Base-by-base conservation (phyloP, 2,797 vertebrate genomes). In the Helicolenus hilgendorfi region DNA sequence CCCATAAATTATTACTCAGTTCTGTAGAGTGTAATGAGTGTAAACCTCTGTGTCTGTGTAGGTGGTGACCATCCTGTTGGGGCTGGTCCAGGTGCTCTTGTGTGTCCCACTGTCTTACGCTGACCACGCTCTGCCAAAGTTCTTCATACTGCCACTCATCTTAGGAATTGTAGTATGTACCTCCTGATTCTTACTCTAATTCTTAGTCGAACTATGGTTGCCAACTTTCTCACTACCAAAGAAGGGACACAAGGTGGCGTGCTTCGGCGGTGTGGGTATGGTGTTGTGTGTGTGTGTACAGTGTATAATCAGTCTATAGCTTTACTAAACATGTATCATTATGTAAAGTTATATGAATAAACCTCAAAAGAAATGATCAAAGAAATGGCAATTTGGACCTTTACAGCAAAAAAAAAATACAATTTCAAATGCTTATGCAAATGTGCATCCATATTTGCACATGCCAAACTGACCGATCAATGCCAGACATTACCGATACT, bases 1-100 rank as follows among this genome's bases (percentile, higher is more conserved):
- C 2, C 11, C 0, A 31, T 31, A 18, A 26, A 11, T 35, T 1
- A 4, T 29, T n/a, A 22, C 69, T n/a, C 20, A n/a, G 14, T 3
- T 38, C 20, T 15, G 15, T 3, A 6, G 1, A 4, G 4, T 27
- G 11, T 71, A 18, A 62, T 6, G 20, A 15, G 15, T 41, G 13
- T 4, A 14, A 4, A 20, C 11, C 8, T 72, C 4, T 79, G n/a
- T 64, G 24, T 89, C 22, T 70, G 15, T 70, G 15, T 59, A 98
- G 97, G 94, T 97, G 84, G 83, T 94, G 77, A 89, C 93, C 64
- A 94, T 97, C 86, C 85, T 97, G 71, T 15, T 97, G 45, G 97
- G 97, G 27, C 49, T 96, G 45, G 91, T 97, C 83, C 97, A 97
- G 83, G 4, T 97, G 33, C 36, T 98, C 33, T 76, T 98, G 72